phyloP scores from a whole-genome alignment of 1,140 invertebrate genomes.

The Neoseiulus cucumeris region DNA sequence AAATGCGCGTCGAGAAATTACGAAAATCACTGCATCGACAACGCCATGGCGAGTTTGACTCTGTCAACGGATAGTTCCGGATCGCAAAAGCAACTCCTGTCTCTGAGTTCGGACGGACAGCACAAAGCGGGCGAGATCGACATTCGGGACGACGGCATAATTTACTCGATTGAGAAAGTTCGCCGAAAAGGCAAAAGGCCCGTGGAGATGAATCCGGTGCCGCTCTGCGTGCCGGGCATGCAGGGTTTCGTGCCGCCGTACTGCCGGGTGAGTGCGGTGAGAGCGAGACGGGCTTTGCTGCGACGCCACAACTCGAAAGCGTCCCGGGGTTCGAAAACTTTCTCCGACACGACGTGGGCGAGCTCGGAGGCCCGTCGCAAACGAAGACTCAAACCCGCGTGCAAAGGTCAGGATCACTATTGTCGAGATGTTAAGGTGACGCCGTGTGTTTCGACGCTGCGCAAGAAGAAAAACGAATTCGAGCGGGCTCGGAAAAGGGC shows the following conservation, averaged over 20 bases:
- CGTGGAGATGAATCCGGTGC: constrained; percentile 5
- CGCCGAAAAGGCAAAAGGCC: neutral
- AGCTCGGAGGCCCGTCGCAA: neutral
- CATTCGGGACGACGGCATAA: constrained; percentile 1
- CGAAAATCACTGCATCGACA: neutral
- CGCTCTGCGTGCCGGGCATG: constrained; percentile 5
- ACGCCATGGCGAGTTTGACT: neutral
- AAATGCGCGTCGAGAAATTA: neutral
- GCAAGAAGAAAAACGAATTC: constrained; percentile 1
- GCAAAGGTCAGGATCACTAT: neutral
- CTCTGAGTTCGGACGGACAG: neutral
- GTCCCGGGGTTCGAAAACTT: constrained; percentile 2
- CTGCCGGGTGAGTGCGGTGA: neutral
- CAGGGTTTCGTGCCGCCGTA: constrained; percentile 5
- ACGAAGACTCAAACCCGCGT: neutral
- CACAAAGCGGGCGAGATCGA: neutral
- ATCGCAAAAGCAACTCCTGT: neutral
- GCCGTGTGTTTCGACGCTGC: constrained; percentile 1
- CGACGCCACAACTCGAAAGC: neutral
- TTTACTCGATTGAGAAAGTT: constrained; percentile 4
- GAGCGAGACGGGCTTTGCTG: neutral
- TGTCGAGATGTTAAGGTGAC: neutral
- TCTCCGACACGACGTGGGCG: constrained; percentile 4
- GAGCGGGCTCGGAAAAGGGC: neutral
- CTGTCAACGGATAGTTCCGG: neutral